Base-by-base conservation (phyloP, 2,797 vertebrate species). In the Dendrocincla tyrannina region DNA sequence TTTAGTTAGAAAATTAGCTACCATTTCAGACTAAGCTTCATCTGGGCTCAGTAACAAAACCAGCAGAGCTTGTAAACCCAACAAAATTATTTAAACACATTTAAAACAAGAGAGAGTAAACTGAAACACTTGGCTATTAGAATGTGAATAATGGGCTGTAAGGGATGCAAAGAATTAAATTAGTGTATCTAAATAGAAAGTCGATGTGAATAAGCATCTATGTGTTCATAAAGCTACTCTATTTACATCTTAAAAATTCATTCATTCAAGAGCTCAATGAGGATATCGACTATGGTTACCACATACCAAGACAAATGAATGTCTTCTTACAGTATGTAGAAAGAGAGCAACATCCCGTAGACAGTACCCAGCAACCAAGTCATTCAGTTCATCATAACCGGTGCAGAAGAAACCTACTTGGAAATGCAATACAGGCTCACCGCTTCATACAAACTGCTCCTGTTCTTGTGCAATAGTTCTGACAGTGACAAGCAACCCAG, bases 241-340 rank as follows among this genome's bases (percentile, higher is more conserved):
- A 13, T 2, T 74, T 70, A 70, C 24, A 55, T 39, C 15, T 75
- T 59, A 13, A 62, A 82, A 90, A 39, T 11, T 16, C 7, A 46
- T 81, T 78, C 2, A 27, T 66, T 91, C 83, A 59, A 68, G 75
- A 72, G 27, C 4, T 53, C 18, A 75, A 0, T 28, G 18, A 85
- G 20, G 8, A 75, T 62, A 79, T 30, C 0, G 0, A 22, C n/a
- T 68, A 20, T 25, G 20, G 25, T 75, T 85, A 46, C 24, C 10
- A 53, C 35, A 53, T 18, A 17, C 1, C 20, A 46, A 46, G 82
- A 62, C 8, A 16, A 67, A 5, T 4, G 3, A 56, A 17, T 69
- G 10, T 22, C n/a, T 44, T 70, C 35, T 69, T 50, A 76, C 0
- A 0, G 30, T 42, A 69, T 10, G 12, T 66, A 47, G 63, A 81